Base-by-base conservation (phyloP, 1,140 invertebrate species). In the Cotesia vestalis region DNA sequence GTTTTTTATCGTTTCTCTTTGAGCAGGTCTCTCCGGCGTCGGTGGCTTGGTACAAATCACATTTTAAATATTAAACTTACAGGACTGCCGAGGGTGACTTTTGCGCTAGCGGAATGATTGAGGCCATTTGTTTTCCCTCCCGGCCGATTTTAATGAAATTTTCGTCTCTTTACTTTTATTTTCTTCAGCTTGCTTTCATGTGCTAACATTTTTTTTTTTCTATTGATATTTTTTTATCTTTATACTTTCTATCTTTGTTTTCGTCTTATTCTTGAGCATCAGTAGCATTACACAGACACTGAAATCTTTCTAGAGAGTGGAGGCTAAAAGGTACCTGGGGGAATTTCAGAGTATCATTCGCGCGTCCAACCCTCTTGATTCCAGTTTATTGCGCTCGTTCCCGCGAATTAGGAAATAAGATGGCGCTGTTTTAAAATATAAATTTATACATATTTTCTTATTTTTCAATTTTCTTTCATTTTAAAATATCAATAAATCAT, bases 11-110 rank as follows among this genome's bases (percentile, higher is more conserved):
- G 20, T 51, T 51, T 17, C 20, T 52, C 27, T 52, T 46, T 38
- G 6, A 17, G 20, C 14, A 5, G 14, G 34, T n/a, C 60, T 46
- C 17, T 66, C 52, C 46, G 38, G 6, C 11, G 60, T 61, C 60
- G 60, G 38, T 66, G 63, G 63, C 63, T 66, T 66, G 63, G 52
- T 38, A 67, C 66, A 67, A 67, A 67, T 67, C 66, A 67, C 66
- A 67, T 67, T 67, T 67, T 67, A 67, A 67, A 67, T 52, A 67
- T 67, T 67, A 51, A 67, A 38, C 14, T 46, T 14, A 20, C 35
- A 14, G 11, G 40, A 46, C 40, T 46, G 35, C 63, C 4, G 63
- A 66, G 63, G 66, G 51, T 67, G 51, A 67, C 66, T 53, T 66
- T 55, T 51, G 40, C 51, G 46, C 66, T 53, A 55, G 11, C 51